Conservation (phyloP, 2,888 invertebrate species). For the Anticlea derivata region DNA sequence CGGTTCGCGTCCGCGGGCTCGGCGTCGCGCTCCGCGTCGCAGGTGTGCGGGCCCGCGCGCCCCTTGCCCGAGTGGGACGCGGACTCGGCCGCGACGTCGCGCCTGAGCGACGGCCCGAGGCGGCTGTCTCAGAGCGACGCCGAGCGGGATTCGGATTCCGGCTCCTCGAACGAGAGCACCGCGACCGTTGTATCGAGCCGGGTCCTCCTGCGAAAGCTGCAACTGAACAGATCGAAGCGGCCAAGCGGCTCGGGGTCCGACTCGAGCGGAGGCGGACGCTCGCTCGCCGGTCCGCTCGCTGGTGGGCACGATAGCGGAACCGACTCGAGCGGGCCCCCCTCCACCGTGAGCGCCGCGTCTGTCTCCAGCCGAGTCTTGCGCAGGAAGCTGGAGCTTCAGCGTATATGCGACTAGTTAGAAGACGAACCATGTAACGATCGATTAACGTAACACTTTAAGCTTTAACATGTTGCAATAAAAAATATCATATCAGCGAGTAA, state of each 20-base stretch:
- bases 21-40: constrained; percentile 59
- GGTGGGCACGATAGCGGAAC: too few relatives aligned
- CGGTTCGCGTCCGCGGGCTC: constrained; percentile 33
- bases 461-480: too few relatives aligned
- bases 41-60: constrained; percentile 45
- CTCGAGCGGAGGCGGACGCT: not conserved
- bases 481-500: too few relatives aligned
- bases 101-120: not conserved
- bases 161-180: not conserved
- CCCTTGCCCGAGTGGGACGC: constrained; percentile 51
- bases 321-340: too few relatives aligned
- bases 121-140: not conserved
- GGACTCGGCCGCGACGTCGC: not conserved
- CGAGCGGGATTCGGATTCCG: not conserved
- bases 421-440: too few relatives aligned
- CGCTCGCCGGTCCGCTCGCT: not conserved
- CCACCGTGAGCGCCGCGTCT: not conserved
- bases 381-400: constrained; percentile 4
- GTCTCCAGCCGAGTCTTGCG: constrained; percentile 3
- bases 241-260: not conserved
- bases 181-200: not conserved
- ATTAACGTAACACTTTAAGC: too few relatives aligned
- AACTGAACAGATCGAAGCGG: not conserved
- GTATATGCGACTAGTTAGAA: too few relatives aligned
- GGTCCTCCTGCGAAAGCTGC: constrained; percentile 3